Evolutionary conservation across 2,113 vertebrate species (phyloP).

Genomic region (Pholis gunnellus): DNA sequence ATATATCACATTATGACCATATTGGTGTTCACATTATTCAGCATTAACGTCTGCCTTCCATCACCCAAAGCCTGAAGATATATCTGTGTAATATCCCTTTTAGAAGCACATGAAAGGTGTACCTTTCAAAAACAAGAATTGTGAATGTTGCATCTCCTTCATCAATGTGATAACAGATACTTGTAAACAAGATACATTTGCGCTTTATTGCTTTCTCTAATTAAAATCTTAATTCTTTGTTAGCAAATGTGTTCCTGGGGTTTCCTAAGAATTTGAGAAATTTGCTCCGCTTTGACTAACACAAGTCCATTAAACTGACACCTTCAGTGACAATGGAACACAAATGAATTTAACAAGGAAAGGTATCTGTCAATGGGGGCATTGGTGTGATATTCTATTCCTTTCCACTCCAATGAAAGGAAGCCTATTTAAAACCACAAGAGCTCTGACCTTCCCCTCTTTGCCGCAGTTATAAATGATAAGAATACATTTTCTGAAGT

Average conservation of each 20-base stretch:
- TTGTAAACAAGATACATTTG: background rate
- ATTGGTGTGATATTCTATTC: background rate
- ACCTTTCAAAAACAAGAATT: background rate
- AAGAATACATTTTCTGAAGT: slow-evolving; percentile 11
- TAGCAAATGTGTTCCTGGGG: background rate
- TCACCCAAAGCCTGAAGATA: background rate
- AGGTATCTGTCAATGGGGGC: background rate
- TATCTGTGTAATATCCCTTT: background rate
- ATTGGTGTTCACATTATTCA: slow-evolving; percentile 7
- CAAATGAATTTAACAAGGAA: slow-evolving; percentile 20
- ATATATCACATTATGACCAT: background rate
- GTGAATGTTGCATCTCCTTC: background rate
- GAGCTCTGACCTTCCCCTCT: background rate
- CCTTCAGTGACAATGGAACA: slow-evolving; percentile 2
- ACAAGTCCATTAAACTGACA: slow-evolving; percentile 40
- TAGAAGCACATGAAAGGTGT: background rate
- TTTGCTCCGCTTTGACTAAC: slow-evolving; percentile 8
- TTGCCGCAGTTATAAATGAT: background rate
- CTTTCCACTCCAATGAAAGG: background rate
- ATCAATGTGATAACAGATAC: background rate
- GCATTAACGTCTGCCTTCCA: background rate
- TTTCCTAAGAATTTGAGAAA: background rate
- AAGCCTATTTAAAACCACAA: slow-evolving; percentile 28
- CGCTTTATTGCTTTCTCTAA: slow-evolving; percentile 7
- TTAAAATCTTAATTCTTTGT: background rate